Evolutionary conservation across 1,140 invertebrate genomes (phyloP), one percentile per base, ranked within the genome.

Genomic region (Trachymyrmex septentrionalis): DNA sequence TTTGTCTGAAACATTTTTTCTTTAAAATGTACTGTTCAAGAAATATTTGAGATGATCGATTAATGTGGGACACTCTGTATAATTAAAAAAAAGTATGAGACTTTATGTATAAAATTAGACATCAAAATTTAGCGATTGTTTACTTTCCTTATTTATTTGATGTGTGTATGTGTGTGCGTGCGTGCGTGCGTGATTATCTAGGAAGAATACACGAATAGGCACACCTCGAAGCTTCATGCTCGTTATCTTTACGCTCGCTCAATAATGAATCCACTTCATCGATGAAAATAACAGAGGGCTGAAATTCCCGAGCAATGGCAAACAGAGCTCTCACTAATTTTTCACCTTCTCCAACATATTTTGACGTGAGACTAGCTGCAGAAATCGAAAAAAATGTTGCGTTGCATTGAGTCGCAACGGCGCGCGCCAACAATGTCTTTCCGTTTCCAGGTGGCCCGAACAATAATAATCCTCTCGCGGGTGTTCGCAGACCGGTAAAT

Each of bases 301-400:
- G 98, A 61, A 99, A 95, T 94, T 99, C 98, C 64, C 99, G 96
- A 0, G 99, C 99, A 55, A 99, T 98, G 57, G 98, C 97, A 96
- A 99, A 99, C 21, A 99, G 95, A 0, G 99, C 98, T 86, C 99
- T 95, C 19, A 99, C 99, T 94, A 99, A 97, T 96, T 99, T 99
- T 95, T 99, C 99, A 3, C 99, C 99, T 94, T 99, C 99, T 9
- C 99, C 99, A 3, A 99, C 98, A 95, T 99, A 98, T 91, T 99
- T 99, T 72, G 99, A 99, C n/a, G 99, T 99, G n/a, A 99, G 95
- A 84, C 98, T 99, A 12, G 99, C 99, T 14, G 99, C 99, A 88
- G 98, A 99, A 92, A 99, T 99, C 67, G 98, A 99, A 94, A 99
- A 99, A 95, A 99, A 99, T 0, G 99, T 99, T 5, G 99, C 98